phyloP scores from a whole-genome alignment of 2,797 vertebrate species.

The Anniella stebbinsi region DNA sequence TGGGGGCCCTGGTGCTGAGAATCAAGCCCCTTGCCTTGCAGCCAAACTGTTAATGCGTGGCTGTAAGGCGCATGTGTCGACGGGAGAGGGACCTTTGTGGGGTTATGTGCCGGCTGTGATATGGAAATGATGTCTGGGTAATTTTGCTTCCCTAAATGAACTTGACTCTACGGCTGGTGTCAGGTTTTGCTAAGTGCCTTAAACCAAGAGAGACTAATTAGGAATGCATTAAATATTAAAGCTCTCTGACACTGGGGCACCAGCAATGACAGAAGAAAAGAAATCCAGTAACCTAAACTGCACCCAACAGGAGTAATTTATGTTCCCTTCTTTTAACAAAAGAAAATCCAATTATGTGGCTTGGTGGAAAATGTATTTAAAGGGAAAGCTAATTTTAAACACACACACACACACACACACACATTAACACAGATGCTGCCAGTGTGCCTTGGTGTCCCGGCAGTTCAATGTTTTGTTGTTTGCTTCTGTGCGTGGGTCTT shows the following conservation, averaged over 20 bases:
- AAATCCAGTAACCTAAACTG: constrained; percentile 83
- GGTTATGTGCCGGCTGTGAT: constrained; percentile 61
- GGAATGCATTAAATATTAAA: constrained; percentile 87
- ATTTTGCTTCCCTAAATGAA: constrained; percentile 83
- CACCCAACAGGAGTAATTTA: constrained; percentile 82
- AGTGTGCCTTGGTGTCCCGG: constrained; percentile 49
- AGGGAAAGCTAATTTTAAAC: constrained; percentile 74
- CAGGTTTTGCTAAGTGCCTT: constrained; percentile 84
- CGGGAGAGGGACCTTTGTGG: constrained; percentile 59
- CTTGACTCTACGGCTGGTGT: constrained; percentile 81
- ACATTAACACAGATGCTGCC: constrained; percentile 67
- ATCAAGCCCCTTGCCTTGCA: constrained; percentile 51
- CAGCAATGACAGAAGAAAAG: constrained; percentile 80
- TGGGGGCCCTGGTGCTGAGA: constrained; percentile 65
- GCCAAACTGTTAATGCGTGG: constrained; percentile 66
- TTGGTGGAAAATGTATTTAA: constrained; percentile 79
- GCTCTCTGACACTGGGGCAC: constrained; percentile 80
- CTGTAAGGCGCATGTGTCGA: constrained; percentile 45
- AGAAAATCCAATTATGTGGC: constrained; percentile 83
- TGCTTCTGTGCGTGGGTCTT: no score
- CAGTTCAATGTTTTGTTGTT: constrained; percentile 55
- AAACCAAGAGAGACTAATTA: constrained; percentile 85
- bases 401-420: constrained; percentile 32
- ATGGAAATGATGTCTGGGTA: constrained; percentile 76
- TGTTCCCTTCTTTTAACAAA: constrained; percentile 81